Evolutionary conservation across 64 coral and sea anemone genomes (phyloP), one percentile per base, ranked within the genome.

Genomic region (Actinia tenebrosa): DNA sequence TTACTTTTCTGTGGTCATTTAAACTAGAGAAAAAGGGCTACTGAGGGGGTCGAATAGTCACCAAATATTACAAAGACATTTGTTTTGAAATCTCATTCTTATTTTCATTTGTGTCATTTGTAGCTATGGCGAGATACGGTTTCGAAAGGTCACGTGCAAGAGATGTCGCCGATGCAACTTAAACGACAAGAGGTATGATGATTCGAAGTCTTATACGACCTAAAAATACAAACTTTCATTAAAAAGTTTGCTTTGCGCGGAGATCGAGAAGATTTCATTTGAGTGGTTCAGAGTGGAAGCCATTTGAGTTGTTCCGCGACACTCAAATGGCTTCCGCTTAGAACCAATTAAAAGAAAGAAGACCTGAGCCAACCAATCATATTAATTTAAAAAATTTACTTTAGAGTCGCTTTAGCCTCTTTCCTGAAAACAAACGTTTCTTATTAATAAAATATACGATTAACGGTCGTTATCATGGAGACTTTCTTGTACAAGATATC

Each of bases 61-160:
- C 47, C 47, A 50, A 50, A 50, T 50, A 10, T 11, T 58, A 14
- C 56, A 6, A 6, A 58, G 56, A 11, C 56, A 26, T 75, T 75
- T 75, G 69, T 30, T 75, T 43, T 11, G 20, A 37, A 8, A 75
- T 75, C 42, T 5, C 7, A 22, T 23, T 66, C 20, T 42, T 82
- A 79, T 45, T 11, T 30, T 25, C 78, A 16, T 82, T 71, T 77
- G n/a, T 75, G 14, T 16, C 52, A 5, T 83, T 22, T 16, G 69
- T 43, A 92, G 90, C 77, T 86, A 45, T 92, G 90, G 90, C 87
- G 90, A 53, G 90, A 92, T 37, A 92, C 85, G 50, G 85, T 92
- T 47, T 92, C 90, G 18, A 92, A 83, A 87, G 86, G 90, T 16
- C 11, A 53, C 86, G 16, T 87, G 85, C 60, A 83, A 75, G 63